A percentile compares a stretch with the other conserved stretches of the same genome.
Conservation (phyloP, 1,140 invertebrate species). For the Amphibalanus amphitrite region DNA sequence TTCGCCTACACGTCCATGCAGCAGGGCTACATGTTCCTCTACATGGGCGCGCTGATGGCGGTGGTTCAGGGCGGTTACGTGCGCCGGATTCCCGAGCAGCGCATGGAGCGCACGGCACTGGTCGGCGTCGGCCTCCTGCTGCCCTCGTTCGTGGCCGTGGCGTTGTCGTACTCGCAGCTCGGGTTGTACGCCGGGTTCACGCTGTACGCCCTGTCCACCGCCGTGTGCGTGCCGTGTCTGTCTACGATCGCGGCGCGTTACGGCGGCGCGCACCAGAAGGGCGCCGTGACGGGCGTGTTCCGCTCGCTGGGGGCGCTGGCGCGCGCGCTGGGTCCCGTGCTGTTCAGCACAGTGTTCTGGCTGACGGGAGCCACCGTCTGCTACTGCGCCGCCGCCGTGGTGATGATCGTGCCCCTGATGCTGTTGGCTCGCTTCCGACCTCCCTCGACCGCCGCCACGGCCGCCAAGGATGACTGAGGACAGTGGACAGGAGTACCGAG, state of each 20-base stretch:
- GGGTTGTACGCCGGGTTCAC: slow-evolving; percentile 61
- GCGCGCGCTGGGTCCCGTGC: slow-evolving; percentile 71
- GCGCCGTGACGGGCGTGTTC: slow-evolving; percentile 80
- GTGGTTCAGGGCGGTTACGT: slow-evolving; percentile 79
- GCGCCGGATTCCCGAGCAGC: slow-evolving; percentile 37
- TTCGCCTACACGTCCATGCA: slow-evolving; percentile 86
- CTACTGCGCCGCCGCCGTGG: slow-evolving; percentile 20
- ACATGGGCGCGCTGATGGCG: slow-evolving; percentile 84
- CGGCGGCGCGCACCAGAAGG: slow-evolving; percentile 69
- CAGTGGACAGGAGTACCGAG: too few relatives aligned
- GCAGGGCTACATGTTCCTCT: slow-evolving; percentile 95
- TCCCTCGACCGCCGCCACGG: not conserved
- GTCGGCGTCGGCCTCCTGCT: slow-evolving; percentile 73
- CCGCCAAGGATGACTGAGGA: too few relatives aligned
- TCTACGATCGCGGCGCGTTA: slow-evolving; percentile 72
- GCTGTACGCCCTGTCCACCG: slow-evolving; percentile 82
- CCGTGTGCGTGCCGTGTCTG: slow-evolving; percentile 84
- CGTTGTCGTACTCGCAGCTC: slow-evolving; percentile 39
- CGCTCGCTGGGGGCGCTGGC: slow-evolving; percentile 83
- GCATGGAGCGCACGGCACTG: slow-evolving; percentile 50
- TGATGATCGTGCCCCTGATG: slow-evolving; percentile 20
- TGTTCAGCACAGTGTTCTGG: slow-evolving; percentile 42
- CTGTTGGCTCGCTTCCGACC: slow-evolving; percentile 9
- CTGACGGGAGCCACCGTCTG: slow-evolving; percentile 19
- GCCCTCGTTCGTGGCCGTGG: slow-evolving; percentile 73